Percentiles rank a stretch among this genome's conserved stretches.
phyloP scores from a whole-genome alignment of 2,888 invertebrate species.

The Gisinianus flammeolus region DNA sequence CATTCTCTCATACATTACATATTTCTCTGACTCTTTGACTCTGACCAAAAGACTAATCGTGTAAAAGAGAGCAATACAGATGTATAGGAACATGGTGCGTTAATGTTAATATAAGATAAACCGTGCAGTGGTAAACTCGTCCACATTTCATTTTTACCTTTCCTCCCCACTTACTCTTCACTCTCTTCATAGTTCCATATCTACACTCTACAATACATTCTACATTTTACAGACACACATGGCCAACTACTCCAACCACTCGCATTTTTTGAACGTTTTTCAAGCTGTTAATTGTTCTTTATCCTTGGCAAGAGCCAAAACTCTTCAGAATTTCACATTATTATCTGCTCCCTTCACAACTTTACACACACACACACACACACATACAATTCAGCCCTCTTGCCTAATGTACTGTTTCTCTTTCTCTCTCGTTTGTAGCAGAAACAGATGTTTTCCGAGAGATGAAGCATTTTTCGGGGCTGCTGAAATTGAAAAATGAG shows the following conservation, averaged over 20 bases:
- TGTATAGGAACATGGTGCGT: too few relatives aligned
- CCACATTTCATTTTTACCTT: not conserved
- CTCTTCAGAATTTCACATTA: slow-evolving; percentile 17
- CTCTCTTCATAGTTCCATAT: not conserved
- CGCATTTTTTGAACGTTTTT: slow-evolving; percentile 1
- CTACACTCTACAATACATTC: not conserved
- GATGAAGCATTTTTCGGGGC: not conserved
- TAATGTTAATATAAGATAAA: too few relatives aligned
- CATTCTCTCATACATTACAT: too few relatives aligned
- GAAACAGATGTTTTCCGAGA: slow-evolving; percentile 17
- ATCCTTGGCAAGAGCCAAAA: not conserved
- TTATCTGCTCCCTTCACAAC: not conserved
- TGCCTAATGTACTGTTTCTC: not conserved
- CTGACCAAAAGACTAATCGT: too few relatives aligned
- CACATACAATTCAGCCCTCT: slow-evolving; percentile 28
- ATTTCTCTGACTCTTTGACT: too few relatives aligned
- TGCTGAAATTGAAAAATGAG: slow-evolving; percentile 6
- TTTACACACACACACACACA: too few relatives aligned
- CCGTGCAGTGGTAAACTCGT: too few relatives aligned
- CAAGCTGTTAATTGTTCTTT: slow-evolving; percentile 7
- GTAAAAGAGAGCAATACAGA: too few relatives aligned
- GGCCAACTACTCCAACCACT: not conserved
- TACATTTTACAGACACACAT: not conserved
- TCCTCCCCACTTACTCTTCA: not conserved
- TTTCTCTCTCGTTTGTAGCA: not conserved